Conservation (phyloP, 30 jellyfish, hydroid and myxozoan genomes). For the Aurelia sp. region DNA sequence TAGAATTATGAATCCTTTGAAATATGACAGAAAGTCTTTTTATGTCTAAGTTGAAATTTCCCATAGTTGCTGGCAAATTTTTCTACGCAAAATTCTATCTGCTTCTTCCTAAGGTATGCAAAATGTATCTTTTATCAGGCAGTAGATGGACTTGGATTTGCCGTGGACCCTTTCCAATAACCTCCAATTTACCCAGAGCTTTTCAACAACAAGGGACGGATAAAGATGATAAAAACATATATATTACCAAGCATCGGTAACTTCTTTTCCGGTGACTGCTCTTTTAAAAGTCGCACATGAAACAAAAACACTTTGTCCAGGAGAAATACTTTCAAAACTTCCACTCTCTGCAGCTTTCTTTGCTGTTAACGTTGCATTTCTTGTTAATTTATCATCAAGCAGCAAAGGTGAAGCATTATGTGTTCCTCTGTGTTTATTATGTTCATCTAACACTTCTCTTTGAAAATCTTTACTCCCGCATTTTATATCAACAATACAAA, state of each 20-base stretch:
- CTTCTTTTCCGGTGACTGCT: slow-evolving; percentile 63
- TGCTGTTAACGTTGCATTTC: slow-evolving; percentile 68
- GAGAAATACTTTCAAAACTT: slow-evolving; percentile 48
- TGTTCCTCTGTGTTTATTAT: slow-evolving; percentile 68
- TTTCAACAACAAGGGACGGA: too few species aligned
- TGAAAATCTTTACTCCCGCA: slow-evolving; percentile 39
- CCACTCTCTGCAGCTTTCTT: slow-evolving; percentile 69
- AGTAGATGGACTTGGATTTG: not conserved
- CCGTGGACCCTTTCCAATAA: too few species aligned
- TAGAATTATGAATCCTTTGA: too few species aligned
- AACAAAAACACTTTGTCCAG: slow-evolving; percentile 62
- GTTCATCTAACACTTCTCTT: slow-evolving; percentile 66
- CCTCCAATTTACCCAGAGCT: too few species aligned
- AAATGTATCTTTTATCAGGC: not conserved
- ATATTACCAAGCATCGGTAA: slow-evolving; percentile 60
- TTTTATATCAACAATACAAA: not conserved
- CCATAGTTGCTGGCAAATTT: too few species aligned
- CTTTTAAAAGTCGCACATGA: slow-evolving; percentile 72
- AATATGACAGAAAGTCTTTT: too few species aligned
- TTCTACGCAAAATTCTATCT: too few species aligned
- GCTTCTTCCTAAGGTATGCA: not conserved
- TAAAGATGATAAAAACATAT: not conserved
- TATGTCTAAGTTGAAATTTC: too few species aligned
- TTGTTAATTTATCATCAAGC: slow-evolving; percentile 64
- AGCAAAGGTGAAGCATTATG: slow-evolving; percentile 65